Base-by-base conservation (phyloP, 1,140 invertebrate genomes). In the Drosophila parabipectinata region DNA sequence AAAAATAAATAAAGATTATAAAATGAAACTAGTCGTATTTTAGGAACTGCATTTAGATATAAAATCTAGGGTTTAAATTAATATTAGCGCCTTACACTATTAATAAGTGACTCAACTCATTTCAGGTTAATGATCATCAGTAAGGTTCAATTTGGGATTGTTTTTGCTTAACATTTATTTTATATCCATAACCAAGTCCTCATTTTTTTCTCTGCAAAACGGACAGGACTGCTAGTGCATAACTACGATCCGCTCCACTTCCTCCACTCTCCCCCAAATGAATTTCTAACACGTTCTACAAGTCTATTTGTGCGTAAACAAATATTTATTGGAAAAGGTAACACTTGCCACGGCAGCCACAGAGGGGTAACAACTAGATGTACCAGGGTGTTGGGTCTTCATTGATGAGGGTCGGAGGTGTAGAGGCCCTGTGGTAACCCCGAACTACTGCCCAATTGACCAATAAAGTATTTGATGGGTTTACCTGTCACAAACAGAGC, bases 241-340 rank as follows among this genome's bases (percentile, higher is more conserved):
- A 44, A 51, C 47, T 44, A 30, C 37, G 79, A 53, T 75, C 61
- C 67, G 81, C 72, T 78, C 62, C 83, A 88, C 63, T 88, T 87
- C 78, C 64, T 53, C 39, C 44, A 50, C 55, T 6, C 32, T 34
- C 14, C 45, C 21, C 55, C 75, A 74, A 75, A 76, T 48, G 52
- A 39, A 64, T 50, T 79, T 83, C 72, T 73, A 85, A 71, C 66
- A 45, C 72, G 66, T 50, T 74, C 81, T 66, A 82, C 84, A 88
- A 89, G 84, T 88, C 87, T 89, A 88, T 88, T 88, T 88, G 84
- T 83, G 75, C 76, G 76, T 83, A 83, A 75, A 83, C 84, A 88
- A 88, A 88, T 88, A 88, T 89, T 88, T 83, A 88, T 88, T 88
- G 83, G 84, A 88, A 88, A 88, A 77, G 76, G 76, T 77, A 89